Evolutionary conservation across 2,113 vertebrate species (phyloP).

Genomic region (Phalacrocorax carbo): DNA sequence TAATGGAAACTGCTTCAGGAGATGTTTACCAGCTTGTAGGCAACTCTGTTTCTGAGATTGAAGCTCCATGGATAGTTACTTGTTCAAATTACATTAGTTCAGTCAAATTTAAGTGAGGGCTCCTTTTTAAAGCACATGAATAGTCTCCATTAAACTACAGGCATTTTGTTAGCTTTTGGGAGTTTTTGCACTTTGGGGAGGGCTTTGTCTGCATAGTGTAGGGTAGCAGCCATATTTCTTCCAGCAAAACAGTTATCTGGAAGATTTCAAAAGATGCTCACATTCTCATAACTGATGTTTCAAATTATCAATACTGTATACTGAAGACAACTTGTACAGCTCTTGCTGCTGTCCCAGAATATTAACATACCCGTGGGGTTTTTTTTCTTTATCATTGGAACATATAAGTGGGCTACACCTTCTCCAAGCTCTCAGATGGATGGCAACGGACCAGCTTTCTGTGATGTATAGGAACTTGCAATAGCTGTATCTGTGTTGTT

Average conservation of each 20-base stretch:
- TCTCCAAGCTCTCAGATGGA: background rate
- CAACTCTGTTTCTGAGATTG: background rate
- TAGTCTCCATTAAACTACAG: background rate
- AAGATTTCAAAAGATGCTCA: background rate
- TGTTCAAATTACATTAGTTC: background rate
- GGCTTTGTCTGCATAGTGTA: background rate
- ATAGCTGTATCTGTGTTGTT: background rate
- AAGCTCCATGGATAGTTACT: background rate
- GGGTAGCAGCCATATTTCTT: background rate
- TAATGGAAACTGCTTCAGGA: background rate
- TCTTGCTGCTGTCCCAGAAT: background rate
- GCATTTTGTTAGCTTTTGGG: background rate
- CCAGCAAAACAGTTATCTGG: background rate
- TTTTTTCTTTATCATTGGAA: background rate
- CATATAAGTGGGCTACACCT: accelerated
- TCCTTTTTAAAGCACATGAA: background rate
- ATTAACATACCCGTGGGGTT: background rate
- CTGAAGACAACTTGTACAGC: background rate
- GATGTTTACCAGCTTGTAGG: background rate
- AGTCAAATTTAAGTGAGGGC: background rate
- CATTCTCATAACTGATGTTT: background rate
- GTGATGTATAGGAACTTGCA: background rate
- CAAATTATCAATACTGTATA: background rate
- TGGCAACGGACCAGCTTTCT: background rate
- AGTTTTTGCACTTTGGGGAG: background rate